Conservation (phyloP, 2,797 vertebrate genomes). For the Semaprochilodus insignis region DNA sequence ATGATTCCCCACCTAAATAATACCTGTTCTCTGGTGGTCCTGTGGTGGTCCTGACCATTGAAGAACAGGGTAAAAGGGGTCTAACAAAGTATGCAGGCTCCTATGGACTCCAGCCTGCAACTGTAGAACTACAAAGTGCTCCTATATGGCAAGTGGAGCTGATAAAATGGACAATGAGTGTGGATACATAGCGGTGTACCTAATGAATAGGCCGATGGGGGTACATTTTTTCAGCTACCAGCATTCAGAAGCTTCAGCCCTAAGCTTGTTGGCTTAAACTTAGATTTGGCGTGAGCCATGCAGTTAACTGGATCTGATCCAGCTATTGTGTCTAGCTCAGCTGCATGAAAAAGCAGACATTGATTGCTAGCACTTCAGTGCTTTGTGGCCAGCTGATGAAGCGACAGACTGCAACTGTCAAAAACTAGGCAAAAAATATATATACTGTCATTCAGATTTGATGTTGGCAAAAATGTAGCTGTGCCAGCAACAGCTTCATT, state of each 20-base stretch:
- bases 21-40: too few relatives aligned
- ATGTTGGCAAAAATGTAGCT: not conserved
- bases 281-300: not conserved
- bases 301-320: slow-evolving; percentile 6
- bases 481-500: not conserved
- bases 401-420: not conserved
- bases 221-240: not conserved
- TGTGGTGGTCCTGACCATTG: too few relatives aligned
- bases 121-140: too few relatives aligned
- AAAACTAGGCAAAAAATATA: not conserved
- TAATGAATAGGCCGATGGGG: too few relatives aligned
- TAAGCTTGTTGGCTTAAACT: slow-evolving; percentile 1
- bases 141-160: too few relatives aligned
- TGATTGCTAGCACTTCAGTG: slow-evolving; percentile 13
- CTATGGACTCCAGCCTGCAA: too few relatives aligned
- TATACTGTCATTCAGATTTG: not conserved
- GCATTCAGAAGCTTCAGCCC: not conserved
- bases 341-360: not conserved
- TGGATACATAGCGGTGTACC: too few relatives aligned
- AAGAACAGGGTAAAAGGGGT: too few relatives aligned
- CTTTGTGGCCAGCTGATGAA: not conserved
- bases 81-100: too few relatives aligned
- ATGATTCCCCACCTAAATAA: too few relatives aligned
- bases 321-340: not conserved
- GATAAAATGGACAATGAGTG: too few relatives aligned